Evolutionary conservation across 2,888 invertebrate species (phyloP).

Genomic region (Lottia gigantea): DNA sequence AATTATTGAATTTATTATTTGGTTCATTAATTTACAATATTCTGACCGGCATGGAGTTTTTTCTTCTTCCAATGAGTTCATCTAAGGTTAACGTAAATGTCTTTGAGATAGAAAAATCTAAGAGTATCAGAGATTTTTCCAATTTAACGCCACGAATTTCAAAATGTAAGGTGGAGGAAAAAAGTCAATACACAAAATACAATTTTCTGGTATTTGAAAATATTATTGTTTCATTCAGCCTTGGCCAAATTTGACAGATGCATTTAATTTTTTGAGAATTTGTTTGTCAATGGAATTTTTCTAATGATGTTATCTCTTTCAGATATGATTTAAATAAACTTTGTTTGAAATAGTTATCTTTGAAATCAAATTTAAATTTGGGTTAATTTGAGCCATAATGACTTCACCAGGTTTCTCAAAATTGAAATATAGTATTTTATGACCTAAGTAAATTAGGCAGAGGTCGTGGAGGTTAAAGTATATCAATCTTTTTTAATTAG

Average conservation of each 20-base stretch:
- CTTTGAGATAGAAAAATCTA: slow-evolving; percentile 10
- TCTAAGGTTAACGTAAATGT: slow-evolving; percentile 4
- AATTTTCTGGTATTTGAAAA: slow-evolving; percentile 4
- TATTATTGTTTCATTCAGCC: slow-evolving; percentile 5
- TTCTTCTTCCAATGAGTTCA: slow-evolving; percentile 1
- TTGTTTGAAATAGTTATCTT: too few species aligned
- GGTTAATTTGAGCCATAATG: too few species aligned
- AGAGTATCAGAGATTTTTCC: slow-evolving; percentile 5
- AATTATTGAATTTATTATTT: slow-evolving; percentile 41
- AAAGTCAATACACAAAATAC: slow-evolving; percentile 1
- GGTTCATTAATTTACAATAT: slow-evolving; percentile 39
- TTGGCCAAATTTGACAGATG: background rate
- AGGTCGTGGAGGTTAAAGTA: background rate
- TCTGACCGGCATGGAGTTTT: slow-evolving; percentile 14
- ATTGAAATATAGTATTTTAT: background rate
- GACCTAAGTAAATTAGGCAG: slow-evolving; percentile 1
- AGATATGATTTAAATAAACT: too few species aligned
- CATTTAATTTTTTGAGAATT: background rate
- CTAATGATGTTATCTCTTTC: too few species aligned
- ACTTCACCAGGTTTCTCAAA: background rate
- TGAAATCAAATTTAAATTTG: too few species aligned
- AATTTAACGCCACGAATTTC: slow-evolving; percentile 7
- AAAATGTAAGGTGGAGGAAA: slow-evolving; percentile 1
- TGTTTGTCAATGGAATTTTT: too few species aligned
- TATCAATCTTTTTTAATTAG: slow-evolving; percentile 16